These are phyloP conservation scores for Sebastes iracundus DNA, from an alignment of 2,797 vertebrate genomes.

Conservation along the genomic window DNA sequence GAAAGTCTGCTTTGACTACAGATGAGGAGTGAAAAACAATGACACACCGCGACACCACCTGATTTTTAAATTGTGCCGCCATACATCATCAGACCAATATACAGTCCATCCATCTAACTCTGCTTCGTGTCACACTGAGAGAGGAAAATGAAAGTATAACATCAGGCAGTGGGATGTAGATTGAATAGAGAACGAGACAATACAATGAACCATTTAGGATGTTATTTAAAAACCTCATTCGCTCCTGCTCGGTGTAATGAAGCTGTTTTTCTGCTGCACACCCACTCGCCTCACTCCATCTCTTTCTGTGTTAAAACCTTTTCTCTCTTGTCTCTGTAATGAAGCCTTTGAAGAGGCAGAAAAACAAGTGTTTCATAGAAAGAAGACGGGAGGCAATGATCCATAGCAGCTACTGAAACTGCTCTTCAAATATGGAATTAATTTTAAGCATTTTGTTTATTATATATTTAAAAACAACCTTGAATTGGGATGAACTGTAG, in stretches of 20 bases:
- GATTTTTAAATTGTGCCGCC: not conserved
- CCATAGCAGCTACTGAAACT: not conserved
- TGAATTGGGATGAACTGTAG: not conserved
- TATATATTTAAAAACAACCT: not conserved
- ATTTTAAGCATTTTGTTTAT: not conserved
- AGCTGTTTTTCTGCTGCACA: constrained; percentile 23
- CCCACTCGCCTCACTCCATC: constrained; percentile 42
- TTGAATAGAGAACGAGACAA: not conserved
- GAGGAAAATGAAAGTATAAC: not conserved
- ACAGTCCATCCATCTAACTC: not conserved
- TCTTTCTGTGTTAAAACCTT: constrained; percentile 2
- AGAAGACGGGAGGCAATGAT: constrained; percentile 39
- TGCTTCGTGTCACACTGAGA: not conserved
- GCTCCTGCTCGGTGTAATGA: constrained; percentile 25
- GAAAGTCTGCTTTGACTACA: not conserved
- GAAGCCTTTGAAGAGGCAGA: constrained; percentile 37
- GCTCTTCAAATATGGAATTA: not conserved
- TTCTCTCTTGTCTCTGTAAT: constrained; percentile 12
- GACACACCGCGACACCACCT: not conserved
- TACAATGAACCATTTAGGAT: constrained; percentile 20
- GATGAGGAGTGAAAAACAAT: not conserved
- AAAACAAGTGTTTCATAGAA: constrained; percentile 10
- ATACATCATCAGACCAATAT: not conserved
- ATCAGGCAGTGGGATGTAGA: constrained; percentile 18
- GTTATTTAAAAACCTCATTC: constrained; percentile 48